These are phyloP conservation scores for Teinopalpus imperialis DNA, from an alignment of 2,888 invertebrate genomes.

Conservation along the genomic window DNA sequence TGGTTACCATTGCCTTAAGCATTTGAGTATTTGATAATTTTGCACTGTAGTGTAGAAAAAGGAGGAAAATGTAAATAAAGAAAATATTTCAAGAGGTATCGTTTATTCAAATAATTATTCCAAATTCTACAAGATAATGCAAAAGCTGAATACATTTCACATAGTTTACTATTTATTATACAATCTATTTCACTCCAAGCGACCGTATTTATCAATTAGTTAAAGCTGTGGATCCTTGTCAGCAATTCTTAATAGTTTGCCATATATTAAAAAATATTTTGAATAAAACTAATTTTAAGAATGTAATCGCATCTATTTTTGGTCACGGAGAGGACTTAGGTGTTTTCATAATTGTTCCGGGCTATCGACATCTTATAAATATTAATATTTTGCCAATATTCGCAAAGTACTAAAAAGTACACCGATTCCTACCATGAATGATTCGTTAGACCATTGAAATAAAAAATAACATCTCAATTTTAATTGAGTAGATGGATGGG, in stretches of 20 bases:
- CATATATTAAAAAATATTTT: too few species aligned
- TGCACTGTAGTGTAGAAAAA: conserved; percentile 18
- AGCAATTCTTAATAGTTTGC: conserved; percentile 22
- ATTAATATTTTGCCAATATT: too few species aligned
- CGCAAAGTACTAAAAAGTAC: too few species aligned
- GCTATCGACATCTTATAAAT: too few species aligned
- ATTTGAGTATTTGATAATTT: conserved; percentile 22
- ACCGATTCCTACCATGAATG: too few species aligned
- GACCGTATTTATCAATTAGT: conserved; percentile 23
- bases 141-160: conserved; percentile 40
- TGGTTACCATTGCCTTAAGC: conserved; percentile 29
- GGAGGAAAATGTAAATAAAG: conserved; percentile 24
- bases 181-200: conserved; percentile 23
- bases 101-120: conserved; percentile 56
- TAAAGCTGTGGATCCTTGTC: conserved; percentile 29
- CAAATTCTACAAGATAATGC: conserved; percentile 58
- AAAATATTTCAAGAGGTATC: conserved; percentile 35
- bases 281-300: too few species aligned
- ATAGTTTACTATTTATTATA: conserved; percentile 30
- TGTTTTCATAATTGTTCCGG: too few species aligned
- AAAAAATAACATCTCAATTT: too few species aligned
- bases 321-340: too few species aligned
- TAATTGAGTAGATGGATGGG: too few species aligned
- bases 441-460: too few species aligned
- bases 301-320: too few species aligned